Evolutionary conservation across 23 tunicate species (phyloP).

Genomic region (Trididemnum miniatum): DNA sequence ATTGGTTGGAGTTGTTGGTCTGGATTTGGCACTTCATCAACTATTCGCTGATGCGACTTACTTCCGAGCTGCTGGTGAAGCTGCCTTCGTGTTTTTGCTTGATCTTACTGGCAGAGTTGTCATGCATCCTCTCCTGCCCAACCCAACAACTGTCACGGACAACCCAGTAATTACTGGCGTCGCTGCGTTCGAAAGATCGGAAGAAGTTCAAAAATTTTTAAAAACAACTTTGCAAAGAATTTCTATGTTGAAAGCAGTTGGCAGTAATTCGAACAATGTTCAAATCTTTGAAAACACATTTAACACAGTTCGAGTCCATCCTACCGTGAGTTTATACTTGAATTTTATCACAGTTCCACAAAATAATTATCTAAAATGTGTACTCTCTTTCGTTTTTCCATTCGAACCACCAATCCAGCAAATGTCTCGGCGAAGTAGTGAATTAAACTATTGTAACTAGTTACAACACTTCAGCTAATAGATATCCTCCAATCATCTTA

Average conservation of each 20-base stretch:
- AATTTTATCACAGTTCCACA: too few species aligned
- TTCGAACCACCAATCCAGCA: too few species aligned
- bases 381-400: too few species aligned
- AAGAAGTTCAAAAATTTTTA: conserved; percentile 22
- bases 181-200: conserved; percentile 51
- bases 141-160: conserved; percentile 48
- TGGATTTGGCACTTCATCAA: conserved; percentile 72
- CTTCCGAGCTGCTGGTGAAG: conserved; percentile 54
- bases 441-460: too few species aligned
- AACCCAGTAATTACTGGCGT: conserved; percentile 69
- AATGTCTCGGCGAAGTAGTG: too few species aligned
- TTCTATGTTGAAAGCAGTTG: not conserved
- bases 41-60: conserved; percentile 77
- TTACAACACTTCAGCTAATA: too few species aligned
- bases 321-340: conserved; percentile 51
- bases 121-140: conserved; percentile 72
- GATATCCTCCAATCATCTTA: too few species aligned
- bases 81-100: conserved; percentile 61
- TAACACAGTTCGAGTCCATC: conserved; percentile 5
- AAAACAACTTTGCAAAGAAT: conserved; percentile 21
- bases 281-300: conserved; percentile 24
- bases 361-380: too few species aligned
- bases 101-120: conserved; percentile 58
- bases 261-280: not conserved
- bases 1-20: conserved; percentile 84